Base-by-base conservation (phyloP, 1,140 invertebrate species). In the Vanessa tameamea region DNA sequence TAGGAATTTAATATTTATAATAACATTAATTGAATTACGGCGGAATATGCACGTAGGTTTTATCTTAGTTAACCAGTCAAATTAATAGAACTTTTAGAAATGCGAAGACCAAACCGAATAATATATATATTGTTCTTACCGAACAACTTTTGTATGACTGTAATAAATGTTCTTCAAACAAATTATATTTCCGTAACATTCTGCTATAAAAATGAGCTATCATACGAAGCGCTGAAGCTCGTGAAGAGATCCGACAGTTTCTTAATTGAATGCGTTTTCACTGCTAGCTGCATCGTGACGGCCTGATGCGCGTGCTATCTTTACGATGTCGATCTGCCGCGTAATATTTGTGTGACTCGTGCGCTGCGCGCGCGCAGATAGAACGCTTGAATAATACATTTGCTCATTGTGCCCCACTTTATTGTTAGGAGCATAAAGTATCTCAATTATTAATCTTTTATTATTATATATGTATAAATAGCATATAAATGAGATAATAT, bases 311-410 rank as follows among this genome's bases (percentile, higher is more conserved):
- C 71, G 69, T 66, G 76, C 72, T 64, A 76, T 75, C 73, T 67
- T 65, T 37, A 37, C 43, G 69, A 76, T 76, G 70, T 61, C 50
- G 64, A 78, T 78, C 73, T 70, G 61, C 61, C 63, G 74, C 74
- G 70, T 69, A 76, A 75, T 73, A 76, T 76, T 74, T 72, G 74
- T 69, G 78, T 75, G 69, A 71, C 72, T 78, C 76, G 76, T 78
- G 76, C 78, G 63, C 57, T 78, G 76, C 78, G 63, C 57, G 66
- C 63, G 69, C 64, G 47, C 31, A 68, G 76, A 78, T 78, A 75
- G 47, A 72, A 68, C 68, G 65, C 72, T 73, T 75, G 64, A 71
- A 72, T 76, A 76, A 76, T 76, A 72, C 69, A 76, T 67, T 76
- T 64, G 74, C 69, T 76, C 74, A 47, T 59, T 69, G 68, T 64